Evolutionary conservation across 1,140 invertebrate species (phyloP).

Genomic region (Drosophila miranda): DNA sequence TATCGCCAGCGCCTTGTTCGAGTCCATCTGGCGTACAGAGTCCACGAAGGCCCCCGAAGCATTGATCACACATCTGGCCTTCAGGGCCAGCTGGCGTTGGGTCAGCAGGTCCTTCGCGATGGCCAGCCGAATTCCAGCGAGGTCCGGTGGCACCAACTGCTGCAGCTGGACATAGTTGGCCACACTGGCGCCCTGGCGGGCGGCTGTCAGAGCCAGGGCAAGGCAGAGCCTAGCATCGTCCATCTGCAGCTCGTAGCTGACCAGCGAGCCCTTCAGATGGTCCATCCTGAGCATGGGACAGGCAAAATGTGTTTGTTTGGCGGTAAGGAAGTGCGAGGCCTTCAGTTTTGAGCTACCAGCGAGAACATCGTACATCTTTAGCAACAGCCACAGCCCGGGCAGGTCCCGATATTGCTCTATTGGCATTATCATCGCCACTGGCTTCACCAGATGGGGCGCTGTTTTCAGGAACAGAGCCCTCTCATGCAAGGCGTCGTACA

Average conservation of each 20-base stretch:
- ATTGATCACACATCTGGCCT: slow-evolving; percentile 10
- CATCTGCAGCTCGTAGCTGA: slow-evolving; percentile 18
- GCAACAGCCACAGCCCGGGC: slow-evolving; percentile 1
- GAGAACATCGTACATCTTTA: slow-evolving; percentile 21
- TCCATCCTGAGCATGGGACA: slow-evolving; percentile 11
- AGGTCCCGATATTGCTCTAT: background rate
- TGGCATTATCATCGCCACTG: slow-evolving; percentile 15
- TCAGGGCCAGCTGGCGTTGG: background rate
- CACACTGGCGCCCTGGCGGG: slow-evolving; percentile 3
- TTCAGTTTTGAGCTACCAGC: background rate
- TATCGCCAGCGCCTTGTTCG: background rate
- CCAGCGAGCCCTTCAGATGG: slow-evolving; percentile 3
- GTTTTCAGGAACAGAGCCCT: slow-evolving; percentile 1
- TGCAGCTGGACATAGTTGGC: slow-evolving; percentile 17
- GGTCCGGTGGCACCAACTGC: background rate
- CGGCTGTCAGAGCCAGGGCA: slow-evolving; percentile 16
- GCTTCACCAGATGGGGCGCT: slow-evolving; percentile 12
- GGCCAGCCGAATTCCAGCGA: background rate
- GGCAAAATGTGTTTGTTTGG: slow-evolving; percentile 3
- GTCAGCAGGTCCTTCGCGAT: slow-evolving; percentile 4
- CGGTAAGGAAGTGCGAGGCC: slow-evolving; percentile 7
- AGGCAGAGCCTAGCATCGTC: slow-evolving; percentile 26
- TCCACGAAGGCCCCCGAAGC: slow-evolving; percentile 22
- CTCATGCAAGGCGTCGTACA: slow-evolving; percentile 9
- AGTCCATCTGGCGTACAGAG: slow-evolving; percentile 10